A percentile compares a stretch with the other conserved stretches of the same genome.
These are phyloP conservation scores for Embiotoca jacksoni DNA, from an alignment of 2,113 vertebrate genomes.

Conservation along the genomic window DNA sequence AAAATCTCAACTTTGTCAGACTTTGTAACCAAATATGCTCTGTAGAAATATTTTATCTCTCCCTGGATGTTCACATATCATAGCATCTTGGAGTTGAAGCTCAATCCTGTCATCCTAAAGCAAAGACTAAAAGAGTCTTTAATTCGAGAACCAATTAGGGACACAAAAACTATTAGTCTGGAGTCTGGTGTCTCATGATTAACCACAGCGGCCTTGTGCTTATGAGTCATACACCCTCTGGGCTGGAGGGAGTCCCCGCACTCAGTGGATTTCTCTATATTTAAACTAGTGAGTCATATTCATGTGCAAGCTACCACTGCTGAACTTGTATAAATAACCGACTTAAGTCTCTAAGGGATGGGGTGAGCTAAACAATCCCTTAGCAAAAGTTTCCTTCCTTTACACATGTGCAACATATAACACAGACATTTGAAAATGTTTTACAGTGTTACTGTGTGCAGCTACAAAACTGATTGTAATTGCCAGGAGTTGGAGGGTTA, in stretches of 20 bases:
- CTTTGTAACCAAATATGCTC: not conserved
- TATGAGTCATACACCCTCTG: constrained; percentile 70
- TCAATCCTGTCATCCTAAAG: not conserved
- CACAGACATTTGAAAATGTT: not conserved
- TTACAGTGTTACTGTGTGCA: not conserved
- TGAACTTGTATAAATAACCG: constrained; percentile 46
- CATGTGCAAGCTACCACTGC: constrained; percentile 48
- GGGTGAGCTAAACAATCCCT: constrained; percentile 1
- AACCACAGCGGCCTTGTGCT: constrained; percentile 62
- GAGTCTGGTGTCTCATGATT: constrained; percentile 71
- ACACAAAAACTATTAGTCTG: constrained; percentile 39
- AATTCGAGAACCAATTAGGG: constrained; percentile 36
- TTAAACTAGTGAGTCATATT: constrained; percentile 73
- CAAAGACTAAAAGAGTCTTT: constrained; percentile 16
- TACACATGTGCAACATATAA: constrained; percentile 1
- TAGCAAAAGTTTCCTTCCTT: not conserved
- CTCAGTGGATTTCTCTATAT: constrained; percentile 60
- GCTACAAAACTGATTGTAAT: not conserved
- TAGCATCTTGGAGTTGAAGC: not conserved
- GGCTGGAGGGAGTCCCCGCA: constrained; percentile 64
- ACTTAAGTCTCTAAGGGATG: constrained; percentile 14
- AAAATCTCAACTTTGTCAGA: not conserved
- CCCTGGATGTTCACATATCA: constrained; percentile 1
- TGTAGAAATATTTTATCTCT: not conserved
- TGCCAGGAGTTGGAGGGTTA: not conserved